A percentile compares a stretch with the other conserved stretches of the same genome.
Evolutionary conservation across 2,113 vertebrate genomes (phyloP).

Genomic region (Aphelocoma coerulescens): DNA sequence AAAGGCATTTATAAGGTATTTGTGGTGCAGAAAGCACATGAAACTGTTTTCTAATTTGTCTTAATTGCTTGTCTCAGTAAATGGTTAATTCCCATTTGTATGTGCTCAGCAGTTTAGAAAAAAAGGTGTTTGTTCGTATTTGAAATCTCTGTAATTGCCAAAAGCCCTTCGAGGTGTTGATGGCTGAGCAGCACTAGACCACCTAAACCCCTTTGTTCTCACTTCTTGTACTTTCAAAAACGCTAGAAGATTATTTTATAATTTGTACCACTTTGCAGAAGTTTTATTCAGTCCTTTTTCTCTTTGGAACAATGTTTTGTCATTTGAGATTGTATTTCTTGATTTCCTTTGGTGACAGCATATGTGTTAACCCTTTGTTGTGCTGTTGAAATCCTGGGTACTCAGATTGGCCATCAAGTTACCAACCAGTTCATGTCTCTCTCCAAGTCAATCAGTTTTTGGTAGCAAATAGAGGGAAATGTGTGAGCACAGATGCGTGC

Average conservation of each 20-base stretch:
- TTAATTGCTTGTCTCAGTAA: constrained; percentile 83
- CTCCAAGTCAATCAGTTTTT: neutral
- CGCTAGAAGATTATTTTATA: neutral
- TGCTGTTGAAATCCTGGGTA: neutral
- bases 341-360: neutral
- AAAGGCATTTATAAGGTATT: constrained; percentile 73
- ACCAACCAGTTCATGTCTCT: neutral
- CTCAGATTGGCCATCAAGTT: neutral
- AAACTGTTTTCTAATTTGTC: constrained; percentile 83
- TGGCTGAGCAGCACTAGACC: constrained; percentile 32
- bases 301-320: neutral
- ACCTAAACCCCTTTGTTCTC: constrained; percentile 10
- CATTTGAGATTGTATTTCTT: neutral
- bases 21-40: constrained; percentile 67
- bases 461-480: neutral
- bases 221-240: constrained; percentile 22
- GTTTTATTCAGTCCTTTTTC: neutral
- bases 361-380: neutral
- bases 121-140: constrained; percentile 70
- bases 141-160: constrained; percentile 72
- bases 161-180: constrained; percentile 49
- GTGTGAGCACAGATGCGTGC: neutral
- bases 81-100: constrained; percentile 73
- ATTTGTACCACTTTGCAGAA: neutral
- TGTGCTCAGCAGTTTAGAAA: constrained; percentile 69